Base-by-base conservation (phyloP, 2,797 vertebrate species). In the Poecilia picta region DNA sequence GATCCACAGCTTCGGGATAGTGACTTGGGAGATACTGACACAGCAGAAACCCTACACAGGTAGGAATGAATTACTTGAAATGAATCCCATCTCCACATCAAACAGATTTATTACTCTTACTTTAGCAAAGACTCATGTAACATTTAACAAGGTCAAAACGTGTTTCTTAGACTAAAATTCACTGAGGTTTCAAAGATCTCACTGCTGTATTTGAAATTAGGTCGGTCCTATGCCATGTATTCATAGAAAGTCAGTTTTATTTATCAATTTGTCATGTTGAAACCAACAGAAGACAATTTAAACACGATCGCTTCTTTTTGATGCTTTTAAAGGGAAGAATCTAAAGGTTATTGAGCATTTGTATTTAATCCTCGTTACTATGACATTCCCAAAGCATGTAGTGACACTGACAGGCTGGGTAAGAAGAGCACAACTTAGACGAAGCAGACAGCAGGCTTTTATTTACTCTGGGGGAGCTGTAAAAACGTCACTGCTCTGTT, bases 1-100 rank as follows among this genome's bases (percentile, higher is more conserved):
- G 77, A 86, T 84, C 51, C 53, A 75, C 91, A 98, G 97, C 92
- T 98, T 97, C 45, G 94, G 94, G 25, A 96, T 98, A 62, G 92
- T 98, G 86, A 93, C 97, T 76, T 98, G 97, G 97, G 97, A 98
- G 93, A 95, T 97, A 36, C 94, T 99, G 39, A 96, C 96, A 66
- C 97, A 98, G 94, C 96, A 96, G 93, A 98, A 97, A 78, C 95
- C 96, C 0, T 95, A 96, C 25, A 46, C 96, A 94, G 97, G 97
- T 97, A 95, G 72, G 81, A 81, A 76, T 79, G 2, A 4, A 70
- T 85, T 86, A 79, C 78, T 45, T 83, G 6, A 73, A 82, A 84
- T 62, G 10, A 28, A 51, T 82, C 20, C 10, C 36, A 85, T 85
- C n/a, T 47, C 62, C 36, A 75, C 8, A 77, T 81, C 46, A 81